Evolutionary conservation across 2,797 vertebrate species (phyloP), one percentile per base, ranked within the genome.

Genomic region (Pipistrellus kuhlii): DNA sequence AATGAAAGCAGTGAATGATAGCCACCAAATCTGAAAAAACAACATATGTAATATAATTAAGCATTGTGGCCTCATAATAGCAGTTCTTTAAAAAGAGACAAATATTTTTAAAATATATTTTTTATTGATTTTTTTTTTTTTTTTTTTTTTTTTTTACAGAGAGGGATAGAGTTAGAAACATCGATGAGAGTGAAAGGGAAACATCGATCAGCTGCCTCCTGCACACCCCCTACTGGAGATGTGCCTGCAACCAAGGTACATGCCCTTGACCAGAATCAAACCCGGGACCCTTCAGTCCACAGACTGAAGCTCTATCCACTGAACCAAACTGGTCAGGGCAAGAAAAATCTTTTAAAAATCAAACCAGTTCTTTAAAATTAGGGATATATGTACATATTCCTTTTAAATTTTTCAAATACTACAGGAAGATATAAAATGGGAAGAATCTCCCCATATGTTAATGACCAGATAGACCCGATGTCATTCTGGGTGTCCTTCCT

Each of bases 401-500:
- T 76, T 59, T 91, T 62, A 55, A 81, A 91, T 44, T 75, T 78
- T 21, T 76, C 41, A 77, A 89, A 82, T 23, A 77, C 15, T 91
- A 44, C 23, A n/a, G 27, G 69, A 83, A 81, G 27, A 59, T 62
- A 62, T 62, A 75, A 84, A 59, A 66, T 69, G 15, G 64, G 23
- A 78, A 51, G 30, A 69, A 6, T 80, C 20, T 41, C 15, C 6
- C 6, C 15, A 62, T 30, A 62, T 59, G 27, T 5, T 62, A 62
- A 30, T 30, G 27, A 62, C 27, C 27, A 0, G 12, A 62, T 62
- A 62, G 59, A 62, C 12, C 2, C 12, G 2, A 14, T 12, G 2
- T 62, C 27, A 30, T 62, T 62, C 27, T 13, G 6, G 12, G 14
- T 62, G 59, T 62, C 25, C 27, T 62, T 62, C 27, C 25, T 30